phyloP scores from a whole-genome alignment of 1,140 invertebrate species.

The Habropoda laboriosa region DNA sequence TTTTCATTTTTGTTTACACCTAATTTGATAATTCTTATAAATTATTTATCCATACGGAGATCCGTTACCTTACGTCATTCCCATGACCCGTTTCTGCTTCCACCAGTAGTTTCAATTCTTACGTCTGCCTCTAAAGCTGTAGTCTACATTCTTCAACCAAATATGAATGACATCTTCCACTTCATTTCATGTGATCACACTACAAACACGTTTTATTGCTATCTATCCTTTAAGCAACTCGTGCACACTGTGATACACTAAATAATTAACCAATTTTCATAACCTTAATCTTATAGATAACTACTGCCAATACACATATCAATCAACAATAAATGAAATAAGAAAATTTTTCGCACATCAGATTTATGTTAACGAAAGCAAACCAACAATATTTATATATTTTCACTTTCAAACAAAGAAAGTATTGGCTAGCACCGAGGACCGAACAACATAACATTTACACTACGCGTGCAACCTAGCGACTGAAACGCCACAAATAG shows the following conservation, averaged over 20 bases:
- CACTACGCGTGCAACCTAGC: conserved; percentile 59
- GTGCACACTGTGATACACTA: background rate
- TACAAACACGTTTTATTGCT: background rate
- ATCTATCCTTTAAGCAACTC: background rate
- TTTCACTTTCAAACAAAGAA: background rate
- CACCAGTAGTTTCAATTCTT: conserved; percentile 27
- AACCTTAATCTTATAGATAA: conserved; percentile 46
- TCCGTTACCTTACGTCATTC: conserved; percentile 78
- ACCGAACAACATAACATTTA: conserved; percentile 22
- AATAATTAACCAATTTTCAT: conserved; percentile 20
- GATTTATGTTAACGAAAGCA: background rate
- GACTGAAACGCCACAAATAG: conserved; percentile 63
- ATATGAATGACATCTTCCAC: conserved; percentile 20
- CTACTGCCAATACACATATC: background rate
- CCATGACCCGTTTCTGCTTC: conserved; percentile 59
- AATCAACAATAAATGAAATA: background rate
- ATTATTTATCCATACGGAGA: conserved; percentile 33
- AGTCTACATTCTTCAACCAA: conserved; percentile 42
- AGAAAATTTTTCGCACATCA: background rate
- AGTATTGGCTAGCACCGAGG: background rate
- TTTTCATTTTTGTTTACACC: background rate
- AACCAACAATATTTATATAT: background rate
- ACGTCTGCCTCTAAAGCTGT: conserved; percentile 57
- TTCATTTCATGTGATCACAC: background rate
- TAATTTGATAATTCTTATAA: background rate